Evolutionary conservation across 1,140 invertebrate genomes (phyloP).

Genomic region (Chionoecetes opilio): DNA sequence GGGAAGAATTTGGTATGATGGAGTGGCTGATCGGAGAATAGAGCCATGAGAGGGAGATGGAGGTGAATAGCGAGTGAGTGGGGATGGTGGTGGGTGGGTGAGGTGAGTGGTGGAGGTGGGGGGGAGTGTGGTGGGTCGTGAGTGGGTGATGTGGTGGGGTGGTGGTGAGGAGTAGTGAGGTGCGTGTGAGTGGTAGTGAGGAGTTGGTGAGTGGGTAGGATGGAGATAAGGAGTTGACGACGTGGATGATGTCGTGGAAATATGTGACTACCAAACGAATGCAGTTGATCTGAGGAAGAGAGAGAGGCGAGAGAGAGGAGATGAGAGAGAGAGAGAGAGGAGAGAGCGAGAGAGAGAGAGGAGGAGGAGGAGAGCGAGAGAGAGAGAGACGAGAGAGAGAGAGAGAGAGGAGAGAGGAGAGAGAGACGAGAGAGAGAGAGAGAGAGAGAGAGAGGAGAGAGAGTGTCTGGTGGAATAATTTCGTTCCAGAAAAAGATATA

Average conservation of each 20-base stretch:
- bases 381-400: background rate
- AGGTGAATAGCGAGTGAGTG: background rate
- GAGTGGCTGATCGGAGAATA: background rate
- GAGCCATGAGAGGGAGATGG: too few relatives aligned
- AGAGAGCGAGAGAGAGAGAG: conserved; percentile 15
- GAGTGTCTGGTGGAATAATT: background rate
- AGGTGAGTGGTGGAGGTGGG: background rate
- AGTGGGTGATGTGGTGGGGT: background rate
- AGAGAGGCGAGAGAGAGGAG: background rate
- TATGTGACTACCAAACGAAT: too few relatives aligned
- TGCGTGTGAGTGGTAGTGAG: background rate
- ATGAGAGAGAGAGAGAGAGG: background rate
- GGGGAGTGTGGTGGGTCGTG: too few relatives aligned
- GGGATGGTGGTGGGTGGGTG: background rate
- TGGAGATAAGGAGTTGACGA: background rate
- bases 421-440: conserved; percentile 1
- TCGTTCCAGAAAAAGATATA: background rate
- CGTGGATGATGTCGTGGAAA: background rate
- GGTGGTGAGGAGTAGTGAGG: background rate
- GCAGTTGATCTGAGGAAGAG: too few relatives aligned
- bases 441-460: background rate
- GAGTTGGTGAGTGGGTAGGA: background rate
- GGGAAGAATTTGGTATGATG: background rate
- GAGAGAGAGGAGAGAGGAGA: background rate
- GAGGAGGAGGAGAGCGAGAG: background rate